Evolutionary conservation across 2,888 invertebrate species (phyloP).

Genomic region (Coenonympha glycerion): DNA sequence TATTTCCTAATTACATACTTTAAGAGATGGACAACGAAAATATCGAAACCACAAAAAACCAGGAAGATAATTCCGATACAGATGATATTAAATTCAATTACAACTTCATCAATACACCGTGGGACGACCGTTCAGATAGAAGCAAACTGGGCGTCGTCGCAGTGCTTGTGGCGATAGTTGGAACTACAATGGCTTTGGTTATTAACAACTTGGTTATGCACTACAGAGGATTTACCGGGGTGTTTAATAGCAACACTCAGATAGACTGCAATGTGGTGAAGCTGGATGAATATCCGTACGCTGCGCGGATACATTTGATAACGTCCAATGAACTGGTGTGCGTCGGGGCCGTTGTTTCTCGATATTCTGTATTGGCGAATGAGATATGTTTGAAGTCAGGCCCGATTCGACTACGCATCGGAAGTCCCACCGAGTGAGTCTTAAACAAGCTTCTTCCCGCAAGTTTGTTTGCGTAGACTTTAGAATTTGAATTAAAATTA

Average conservation of each 20-base stretch:
- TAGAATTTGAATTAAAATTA: no score
- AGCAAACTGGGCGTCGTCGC: constrained; percentile 53
- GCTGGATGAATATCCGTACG: constrained; percentile 46
- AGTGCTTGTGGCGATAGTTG: constrained; percentile 48
- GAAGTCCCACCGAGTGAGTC: constrained; percentile 48
- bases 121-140: constrained; percentile 54
- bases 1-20: not conserved
- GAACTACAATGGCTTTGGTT: constrained; percentile 44
- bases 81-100: constrained; percentile 45
- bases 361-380: constrained; percentile 47
- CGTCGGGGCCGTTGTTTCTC: constrained; percentile 54
- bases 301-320: constrained; percentile 53
- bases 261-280: constrained; percentile 50
- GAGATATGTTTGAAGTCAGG: constrained; percentile 54
- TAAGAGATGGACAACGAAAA: constrained; percentile 34
- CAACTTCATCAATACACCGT: constrained; percentile 56
- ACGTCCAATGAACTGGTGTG: constrained; percentile 52
- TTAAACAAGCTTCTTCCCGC: no score
- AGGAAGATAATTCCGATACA: constrained; percentile 30
- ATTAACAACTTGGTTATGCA: constrained; percentile 49
- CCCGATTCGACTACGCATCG: constrained; percentile 48
- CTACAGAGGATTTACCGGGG: constrained; percentile 37
- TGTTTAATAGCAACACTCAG: constrained; percentile 29
- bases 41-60: constrained; percentile 42
- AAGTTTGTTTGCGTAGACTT: no score